phyloP scores from a whole-genome alignment of 1,140 invertebrate species.

The Aphelenchoides avenae region DNA sequence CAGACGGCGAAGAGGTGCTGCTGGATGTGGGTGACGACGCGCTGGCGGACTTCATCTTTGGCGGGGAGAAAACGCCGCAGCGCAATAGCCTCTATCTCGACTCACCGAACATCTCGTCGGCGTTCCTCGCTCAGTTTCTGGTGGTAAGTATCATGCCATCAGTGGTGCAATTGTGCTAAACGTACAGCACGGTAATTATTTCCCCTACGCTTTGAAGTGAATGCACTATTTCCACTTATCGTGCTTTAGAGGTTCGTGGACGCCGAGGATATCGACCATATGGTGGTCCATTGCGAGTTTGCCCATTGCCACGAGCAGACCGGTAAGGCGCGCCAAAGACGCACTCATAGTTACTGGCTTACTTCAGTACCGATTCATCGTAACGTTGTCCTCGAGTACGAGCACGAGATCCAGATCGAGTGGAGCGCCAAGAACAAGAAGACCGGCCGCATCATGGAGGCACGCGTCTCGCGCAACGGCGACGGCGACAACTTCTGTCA shows the following conservation, averaged over 20 bases:
- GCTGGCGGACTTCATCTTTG: conserved; percentile 15
- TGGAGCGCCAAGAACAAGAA: conserved; percentile 9
- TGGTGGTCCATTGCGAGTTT: conserved; percentile 11
- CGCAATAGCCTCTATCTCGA: conserved; percentile 14
- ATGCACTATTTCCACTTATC: too few relatives aligned
- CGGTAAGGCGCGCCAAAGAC: too few relatives aligned
- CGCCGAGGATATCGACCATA: conserved; percentile 5
- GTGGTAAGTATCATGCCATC: conserved; percentile 9
- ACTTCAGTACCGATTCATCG: too few relatives aligned
- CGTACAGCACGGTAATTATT: too few relatives aligned
- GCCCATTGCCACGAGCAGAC: conserved; percentile 16
- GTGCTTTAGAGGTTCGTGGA: conserved; percentile 15
- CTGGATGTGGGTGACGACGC: conserved; percentile 10
- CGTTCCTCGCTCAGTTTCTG: conserved; percentile 15
- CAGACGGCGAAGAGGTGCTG: conserved; percentile 13
- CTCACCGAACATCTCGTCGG: conserved; percentile 3
- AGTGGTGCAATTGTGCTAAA: too few relatives aligned
- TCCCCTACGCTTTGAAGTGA: too few relatives aligned
- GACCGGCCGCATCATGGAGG: conserved; percentile 8
- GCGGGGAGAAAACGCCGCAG: neutral
- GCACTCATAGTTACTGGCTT: too few relatives aligned
- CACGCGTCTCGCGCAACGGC: conserved; percentile 8
- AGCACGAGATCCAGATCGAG: conserved; percentile 14
- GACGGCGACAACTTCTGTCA: conserved; percentile 19
- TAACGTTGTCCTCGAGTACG: too few relatives aligned